Base-by-base conservation (phyloP, 2,888 invertebrate species). In the Chymomyza caudatula region DNA sequence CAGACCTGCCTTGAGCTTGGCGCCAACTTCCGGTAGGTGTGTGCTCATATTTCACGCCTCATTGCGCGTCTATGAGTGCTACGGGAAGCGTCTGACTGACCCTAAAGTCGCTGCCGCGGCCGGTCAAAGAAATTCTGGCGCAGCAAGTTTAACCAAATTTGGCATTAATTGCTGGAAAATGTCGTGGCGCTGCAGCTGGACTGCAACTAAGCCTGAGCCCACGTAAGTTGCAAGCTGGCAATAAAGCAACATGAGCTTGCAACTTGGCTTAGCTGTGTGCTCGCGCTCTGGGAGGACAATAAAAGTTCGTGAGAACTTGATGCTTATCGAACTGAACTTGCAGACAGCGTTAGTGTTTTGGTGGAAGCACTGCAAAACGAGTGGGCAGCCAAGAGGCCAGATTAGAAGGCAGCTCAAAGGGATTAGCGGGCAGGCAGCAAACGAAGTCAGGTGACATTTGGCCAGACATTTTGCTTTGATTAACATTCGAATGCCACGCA, bases 271-370 rank as follows among this genome's bases (percentile, higher is more conserved):
- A n/a, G 58, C 47, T 29, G 13, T 47, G 47, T n/a, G n/a, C n/a
- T n/a, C n/a, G 19, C 47, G 25, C 37, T 49, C n/a, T 43, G 6
- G 47, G 72, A 80, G 80, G 71, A 84, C 86, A 88, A 88, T 87
- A 87, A 88, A 87, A 87, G 87, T 88, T 88, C 88, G 88, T 88
- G 88, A 88, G 88, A 88, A 88, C 87, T 84, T 76, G 88, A 88
- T 88, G 87, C 85, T 88, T 88, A 88, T 88, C 88, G 86, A 73
- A 69, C 73, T 77, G 69, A 60, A 71, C 54, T 73, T 78, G 66
- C 68, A 73, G 66, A 68, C 67, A 67, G 63, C 51, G 44, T 52
- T 61, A 51, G 54, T 49, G 59, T 60, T 49, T 47, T 13, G 53
- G 29, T 52, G 52, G 25, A 70, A 60, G 22, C n/a, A 15, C 56